These are phyloP conservation scores for Chinchilla lanigera DNA, from an alignment of 2,113 vertebrate genomes.

Conservation along the genomic window DNA sequence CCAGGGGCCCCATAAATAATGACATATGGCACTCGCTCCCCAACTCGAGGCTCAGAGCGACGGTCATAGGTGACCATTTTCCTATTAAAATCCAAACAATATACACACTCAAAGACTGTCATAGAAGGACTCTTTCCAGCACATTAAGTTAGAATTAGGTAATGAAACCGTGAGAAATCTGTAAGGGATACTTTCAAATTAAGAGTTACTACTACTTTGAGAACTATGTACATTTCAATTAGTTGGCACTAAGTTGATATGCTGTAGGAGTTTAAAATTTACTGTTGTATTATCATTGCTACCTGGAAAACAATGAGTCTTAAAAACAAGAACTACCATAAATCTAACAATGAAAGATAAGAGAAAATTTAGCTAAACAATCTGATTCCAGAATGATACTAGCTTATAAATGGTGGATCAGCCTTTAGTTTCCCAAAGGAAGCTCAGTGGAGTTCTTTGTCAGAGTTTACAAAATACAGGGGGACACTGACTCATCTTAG, in stretches of 20 bases:
- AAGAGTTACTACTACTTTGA: slow-evolving; percentile 11
- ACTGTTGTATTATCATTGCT: neutral
- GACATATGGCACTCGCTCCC: slow-evolving; percentile 97
- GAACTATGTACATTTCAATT: neutral
- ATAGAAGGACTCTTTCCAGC: neutral
- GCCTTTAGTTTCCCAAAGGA: neutral
- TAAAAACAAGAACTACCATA: neutral
- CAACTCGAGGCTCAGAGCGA: slow-evolving; percentile 95
- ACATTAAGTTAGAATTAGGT: slow-evolving; percentile 49
- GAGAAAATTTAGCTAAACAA: neutral
- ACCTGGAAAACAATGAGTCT: neutral
- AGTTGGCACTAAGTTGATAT: neutral
- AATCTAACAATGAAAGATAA: slow-evolving; percentile 30
- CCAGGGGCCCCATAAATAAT: slow-evolving; percentile 94
- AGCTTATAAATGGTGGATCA: neutral
- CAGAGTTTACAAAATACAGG: neutral
- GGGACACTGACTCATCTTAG: neutral
- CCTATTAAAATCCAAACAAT: slow-evolving; percentile 84
- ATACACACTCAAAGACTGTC: slow-evolving; percentile 54
- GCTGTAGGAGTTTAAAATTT: neutral
- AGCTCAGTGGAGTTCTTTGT: neutral
- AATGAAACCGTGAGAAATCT: neutral
- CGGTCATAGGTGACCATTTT: slow-evolving; percentile 95
- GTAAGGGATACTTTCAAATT: neutral
- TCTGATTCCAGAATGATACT: neutral